Base-by-base conservation (phyloP, 2,113 vertebrate species). In the Trinectes maculatus region DNA sequence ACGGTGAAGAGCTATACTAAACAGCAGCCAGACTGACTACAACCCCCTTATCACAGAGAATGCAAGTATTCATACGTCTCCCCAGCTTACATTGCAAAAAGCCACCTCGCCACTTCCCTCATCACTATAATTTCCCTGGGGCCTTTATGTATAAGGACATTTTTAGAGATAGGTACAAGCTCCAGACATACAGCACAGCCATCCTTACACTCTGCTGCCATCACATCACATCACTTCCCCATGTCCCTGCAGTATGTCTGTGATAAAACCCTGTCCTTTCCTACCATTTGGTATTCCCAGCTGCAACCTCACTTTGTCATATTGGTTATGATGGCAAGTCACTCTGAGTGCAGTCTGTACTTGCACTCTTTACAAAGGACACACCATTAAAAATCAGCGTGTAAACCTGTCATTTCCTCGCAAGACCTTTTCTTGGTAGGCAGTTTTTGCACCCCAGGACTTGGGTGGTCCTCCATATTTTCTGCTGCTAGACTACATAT, bases 401-500 rank as follows among this genome's bases (percentile, higher is more conserved):
- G 79, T 87, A 87, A 90, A 88, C 57, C 82, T 85, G 85, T 83
- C 85, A 71, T 29, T 74, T 61, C 67, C 29, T 61, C 59, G 13
- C 0, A 26, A 71, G 74, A 56, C 46, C 59, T 43, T 29, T 26
- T 77, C 53, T 18, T 65, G 31, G 52, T 34, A 19, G 70, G 44
- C 24, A 25, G 47, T 5, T 80, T 83, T 82, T 34, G 33, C 67
- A 58, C 55, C 33, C 9, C 12, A 22, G 5, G 60, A 64, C 63
- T 46, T 7, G 7, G 55, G 51, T 55, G 57, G 43, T 48, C 44
- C 29, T 80, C 19, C 51, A 43, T 72, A 84, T 76, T 79, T 83
- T 69, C 58, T 79, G 67, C 73, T 13, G 51, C 72, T 72, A 8
- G 47, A 64, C 62, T 42, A 52, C 62, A 61, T 77, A 70, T 69